Evolutionary conservation across 2,797 vertebrate genomes (phyloP).

Genomic region (Pterois miles): DNA sequence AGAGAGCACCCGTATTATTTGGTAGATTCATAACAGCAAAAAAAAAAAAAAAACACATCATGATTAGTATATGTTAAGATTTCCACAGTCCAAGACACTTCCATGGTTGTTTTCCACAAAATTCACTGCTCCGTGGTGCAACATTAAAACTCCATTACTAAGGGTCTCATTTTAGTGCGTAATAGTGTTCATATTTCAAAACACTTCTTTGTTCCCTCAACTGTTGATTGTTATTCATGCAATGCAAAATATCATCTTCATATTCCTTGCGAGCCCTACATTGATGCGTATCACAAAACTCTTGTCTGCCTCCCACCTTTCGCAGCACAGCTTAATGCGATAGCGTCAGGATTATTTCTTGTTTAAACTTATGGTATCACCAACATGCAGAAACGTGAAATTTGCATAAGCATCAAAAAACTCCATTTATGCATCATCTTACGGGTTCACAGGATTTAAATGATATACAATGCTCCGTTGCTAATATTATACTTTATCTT

Average conservation of each 20-base stretch:
- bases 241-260: slow-evolving; percentile 65
- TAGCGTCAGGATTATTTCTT: slow-evolving; percentile 71
- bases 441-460: slow-evolving; percentile 55
- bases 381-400: slow-evolving; percentile 62
- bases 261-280: slow-evolving; percentile 62
- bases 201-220: slow-evolving; percentile 67
- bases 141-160: slow-evolving; percentile 82
- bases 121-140: slow-evolving; percentile 58
- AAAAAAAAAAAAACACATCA: no score
- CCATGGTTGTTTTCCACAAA: slow-evolving; percentile 50
- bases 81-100: slow-evolving; percentile 41
- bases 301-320: slow-evolving; percentile 66
- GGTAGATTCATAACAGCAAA: slow-evolving; percentile 49
- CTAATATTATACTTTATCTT: slow-evolving; percentile 26
- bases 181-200: slow-evolving; percentile 74
- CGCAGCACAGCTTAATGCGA: slow-evolving; percentile 65
- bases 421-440: slow-evolving; percentile 57
- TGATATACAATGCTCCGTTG: slow-evolving; percentile 33
- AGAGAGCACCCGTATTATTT: slow-evolving; percentile 43
- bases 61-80: slow-evolving; percentile 52
- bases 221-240: slow-evolving; percentile 77
- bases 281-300: slow-evolving; percentile 66
- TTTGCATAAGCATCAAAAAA: slow-evolving; percentile 76
- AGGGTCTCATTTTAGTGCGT: slow-evolving; percentile 70
- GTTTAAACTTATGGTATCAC: slow-evolving; percentile 75